Evolutionary conservation across 1,140 invertebrate species (phyloP), one percentile per base, ranked within the genome.

Genomic region (Meloidogyne exigua): DNA sequence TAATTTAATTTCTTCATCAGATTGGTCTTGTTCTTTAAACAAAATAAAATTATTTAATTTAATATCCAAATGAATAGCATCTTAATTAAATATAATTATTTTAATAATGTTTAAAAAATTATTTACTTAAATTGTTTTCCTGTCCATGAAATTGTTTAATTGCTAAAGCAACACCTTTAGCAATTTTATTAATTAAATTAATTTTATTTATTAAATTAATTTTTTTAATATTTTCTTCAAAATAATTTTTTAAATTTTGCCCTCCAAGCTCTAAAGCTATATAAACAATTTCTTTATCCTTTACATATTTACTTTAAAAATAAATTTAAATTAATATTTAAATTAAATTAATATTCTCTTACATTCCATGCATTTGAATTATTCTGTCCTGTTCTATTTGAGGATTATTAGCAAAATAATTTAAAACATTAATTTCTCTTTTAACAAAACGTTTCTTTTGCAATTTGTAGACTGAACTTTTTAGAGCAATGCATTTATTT

Each of bases 131-230:
- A 39, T 39, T 39, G 3, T 39, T 9, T 0, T 10, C 9, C 4
- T 39, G 49, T 57, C 18, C n/a, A 57, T 57, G 49, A 57, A 57
- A 57, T 57, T 57, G 49, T 57, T 57, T 57, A n/a, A 57, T 57
- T 57, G 49, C 4, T n/a, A 9, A n/a, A 57, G 49, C 49, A 57
- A 12, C n/a, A 0, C 49, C 49, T 57, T n/a, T 57, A 15, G 49
- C 49, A n/a, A 57, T 57, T 57, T 57, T 57, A 39, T 39, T 57
- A 57, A n/a, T 57, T n/a, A 57, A 57, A 57, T 5, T n/a, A n/a
- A 13, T n/a, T n/a, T n/a, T 49, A 4, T n/a, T n/a, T 57, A 7
- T 57, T n/a, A n/a, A 57, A 57, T n/a, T n/a, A n/a, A 18, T 18
- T 57, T 57, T 57, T 9, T 57, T 57, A 57, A 9, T 57, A n/a